These are phyloP conservation scores for Sycophila sp. DNA, from an alignment of 1,140 invertebrate genomes.

Conservation along the genomic window DNA sequence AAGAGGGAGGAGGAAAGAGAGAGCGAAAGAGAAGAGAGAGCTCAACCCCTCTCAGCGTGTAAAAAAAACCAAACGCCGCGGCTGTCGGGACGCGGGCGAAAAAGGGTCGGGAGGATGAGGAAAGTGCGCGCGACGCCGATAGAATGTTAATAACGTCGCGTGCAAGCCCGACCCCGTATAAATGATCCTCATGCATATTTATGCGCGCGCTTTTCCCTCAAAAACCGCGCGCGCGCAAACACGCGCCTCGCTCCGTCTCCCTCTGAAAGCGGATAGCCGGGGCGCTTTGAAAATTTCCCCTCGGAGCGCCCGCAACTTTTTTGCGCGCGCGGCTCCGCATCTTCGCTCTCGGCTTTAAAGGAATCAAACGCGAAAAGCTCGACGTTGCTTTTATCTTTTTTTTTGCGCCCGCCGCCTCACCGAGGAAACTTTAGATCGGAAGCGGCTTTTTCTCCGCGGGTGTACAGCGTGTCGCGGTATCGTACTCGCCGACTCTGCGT, in stretches of 20 bases:
- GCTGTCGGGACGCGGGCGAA: conserved; percentile 7
- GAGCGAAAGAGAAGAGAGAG: conserved; percentile 28
- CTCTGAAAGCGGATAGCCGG: conserved; percentile 1
- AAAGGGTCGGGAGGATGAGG: conserved; percentile 9
- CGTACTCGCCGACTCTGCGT: too few species aligned
- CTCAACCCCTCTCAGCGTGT: too few species aligned
- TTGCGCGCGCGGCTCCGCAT: background rate
- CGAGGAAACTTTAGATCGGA: background rate
- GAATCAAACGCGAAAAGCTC: conserved; percentile 13
- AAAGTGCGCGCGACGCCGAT: conserved; percentile 44
- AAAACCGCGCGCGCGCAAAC: conserved; percentile 32
- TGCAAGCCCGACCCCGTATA: conserved; percentile 52
- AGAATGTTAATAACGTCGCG: conserved; percentile 61
- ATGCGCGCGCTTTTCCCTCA: conserved; percentile 62
- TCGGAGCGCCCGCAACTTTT: background rate
- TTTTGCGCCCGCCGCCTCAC: background rate
- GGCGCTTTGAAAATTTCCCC: conserved; percentile 30
- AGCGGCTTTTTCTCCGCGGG: background rate
- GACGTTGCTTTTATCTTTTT: too few species aligned
- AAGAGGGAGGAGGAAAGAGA: background rate
- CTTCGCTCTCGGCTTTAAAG: background rate
- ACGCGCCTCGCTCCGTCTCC: background rate
- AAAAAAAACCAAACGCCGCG: too few species aligned
- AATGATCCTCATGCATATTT: conserved; percentile 66
- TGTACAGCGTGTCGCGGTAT: too few species aligned